These are phyloP conservation scores for Mohoua ochrocephala DNA, from an alignment of 2,113 vertebrate species.

Conservation along the genomic window DNA sequence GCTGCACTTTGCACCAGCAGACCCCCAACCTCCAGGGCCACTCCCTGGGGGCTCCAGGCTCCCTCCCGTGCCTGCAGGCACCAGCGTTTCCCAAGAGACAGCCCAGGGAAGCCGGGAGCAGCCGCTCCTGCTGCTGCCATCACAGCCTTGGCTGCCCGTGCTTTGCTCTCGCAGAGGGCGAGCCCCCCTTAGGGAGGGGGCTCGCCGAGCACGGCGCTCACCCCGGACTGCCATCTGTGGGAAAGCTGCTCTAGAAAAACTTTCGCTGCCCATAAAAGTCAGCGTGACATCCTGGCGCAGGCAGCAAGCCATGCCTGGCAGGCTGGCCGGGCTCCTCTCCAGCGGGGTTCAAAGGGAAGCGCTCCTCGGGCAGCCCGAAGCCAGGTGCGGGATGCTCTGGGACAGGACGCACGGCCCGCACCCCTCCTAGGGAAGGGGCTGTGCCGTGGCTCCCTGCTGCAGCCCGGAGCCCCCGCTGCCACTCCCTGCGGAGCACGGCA, in stretches of 20 bases:
- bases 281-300: background rate
- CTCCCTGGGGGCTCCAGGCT: background rate
- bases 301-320: accelerated
- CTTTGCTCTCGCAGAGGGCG: background rate
- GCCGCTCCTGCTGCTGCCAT: background rate
- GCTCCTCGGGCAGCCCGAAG: background rate
- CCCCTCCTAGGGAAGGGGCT: accelerated
- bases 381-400: accelerated
- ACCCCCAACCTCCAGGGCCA: background rate
- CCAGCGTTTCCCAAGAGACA: background rate
- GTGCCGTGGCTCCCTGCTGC: background rate
- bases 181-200: background rate
- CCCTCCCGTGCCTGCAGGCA: background rate
- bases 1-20: background rate
- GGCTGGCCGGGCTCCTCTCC: background rate
- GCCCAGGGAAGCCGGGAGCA: background rate
- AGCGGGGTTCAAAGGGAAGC: accelerated
- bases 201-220: background rate
- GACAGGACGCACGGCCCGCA: accelerated
- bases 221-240: background rate
- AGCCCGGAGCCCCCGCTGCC: background rate
- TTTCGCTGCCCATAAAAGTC: background rate
- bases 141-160: background rate
- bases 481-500: accelerated
- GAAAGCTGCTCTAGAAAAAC: background rate